phyloP scores from a whole-genome alignment of 2,888 invertebrate genomes.

The Hylaea fasciaria region DNA sequence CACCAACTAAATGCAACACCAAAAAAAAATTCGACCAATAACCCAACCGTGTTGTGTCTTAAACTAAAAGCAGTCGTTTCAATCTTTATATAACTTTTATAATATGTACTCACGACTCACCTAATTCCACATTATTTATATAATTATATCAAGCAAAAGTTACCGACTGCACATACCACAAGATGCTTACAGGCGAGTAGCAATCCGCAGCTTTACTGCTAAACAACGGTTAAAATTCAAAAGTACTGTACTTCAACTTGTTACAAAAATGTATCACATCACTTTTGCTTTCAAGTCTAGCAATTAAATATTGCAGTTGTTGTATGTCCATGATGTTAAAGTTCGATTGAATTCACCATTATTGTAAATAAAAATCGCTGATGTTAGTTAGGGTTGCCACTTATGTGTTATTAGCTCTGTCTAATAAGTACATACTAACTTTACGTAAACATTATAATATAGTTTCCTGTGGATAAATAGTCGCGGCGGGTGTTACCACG shows the following conservation, averaged over 20 bases:
- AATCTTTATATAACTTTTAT: too few relatives aligned
- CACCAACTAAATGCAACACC: too few relatives aligned
- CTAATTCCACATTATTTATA: neutral
- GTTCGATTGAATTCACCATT: neutral
- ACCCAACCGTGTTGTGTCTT: too few relatives aligned
- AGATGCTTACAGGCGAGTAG: conserved; percentile 2
- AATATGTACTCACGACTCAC: too few relatives aligned
- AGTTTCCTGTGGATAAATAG: too few relatives aligned
- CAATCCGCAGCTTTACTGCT: conserved; percentile 4
- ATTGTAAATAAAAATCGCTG: conserved; percentile 2
- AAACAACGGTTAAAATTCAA: neutral
- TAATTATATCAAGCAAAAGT: neutral
- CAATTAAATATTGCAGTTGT: neutral
- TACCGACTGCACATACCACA: conserved; percentile 6
- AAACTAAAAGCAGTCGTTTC: too few relatives aligned
- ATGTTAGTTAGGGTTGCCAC: neutral
- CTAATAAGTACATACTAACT: too few relatives aligned
- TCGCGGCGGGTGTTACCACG: too few relatives aligned
- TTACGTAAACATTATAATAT: too few relatives aligned
- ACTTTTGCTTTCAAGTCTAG: neutral
- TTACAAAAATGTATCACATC: neutral
- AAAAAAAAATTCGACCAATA: too few relatives aligned
- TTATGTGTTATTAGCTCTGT: too few relatives aligned
- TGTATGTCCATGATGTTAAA: neutral
- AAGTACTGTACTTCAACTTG: neutral